Base-by-base conservation (phyloP, 2,113 vertebrate species). In the Brachionichthys hirsutus region DNA sequence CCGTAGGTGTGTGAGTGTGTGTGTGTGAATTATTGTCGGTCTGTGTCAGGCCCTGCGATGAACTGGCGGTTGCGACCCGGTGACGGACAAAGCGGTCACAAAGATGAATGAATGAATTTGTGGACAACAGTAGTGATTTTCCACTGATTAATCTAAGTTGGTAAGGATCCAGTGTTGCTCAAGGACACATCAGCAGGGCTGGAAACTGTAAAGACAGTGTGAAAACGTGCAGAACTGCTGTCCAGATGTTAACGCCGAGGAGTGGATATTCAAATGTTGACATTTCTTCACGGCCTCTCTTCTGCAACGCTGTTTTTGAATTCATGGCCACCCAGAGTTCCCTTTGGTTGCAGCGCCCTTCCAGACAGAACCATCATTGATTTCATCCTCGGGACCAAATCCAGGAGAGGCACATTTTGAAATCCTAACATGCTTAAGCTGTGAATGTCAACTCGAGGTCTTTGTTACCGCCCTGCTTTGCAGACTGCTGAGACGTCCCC, bases 381-480 rank as follows among this genome's bases (percentile, higher is more conserved):
- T 83, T 86, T 62, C 55, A 71, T 63, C 44, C 55, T 44, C 12
- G 20, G 56, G 50, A 67, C 60, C 55, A 38, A 51, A 71, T 66
- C 63, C 54, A 56, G 55, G 61, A 44, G 22, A 64, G 59, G 50
- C 62, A 54, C 63, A 58, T 64, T 84, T 71, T 73, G 63, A 71
- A 82, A 75, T 56, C 70, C 57, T 35, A 47, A 54, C 53, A 46
- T 54, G 45, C 46, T 42, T 47, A 52, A 62, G 16, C 79, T 55
- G 30, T 74, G 73, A 77, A 74, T 81, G 75, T 80, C 45, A 75
- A 49, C 60, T 80, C 51, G 70, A 87, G 76, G 74, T 82, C 61
- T 58, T 70, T 72, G 12, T 67, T 59, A 81, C 77, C 70, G 53
- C 55, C 62, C 34, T 22, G 15, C 45, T 13, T 44, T 57, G 50